phyloP scores from a whole-genome alignment of 2,888 invertebrate genomes.

The Oscheius sp. region DNA sequence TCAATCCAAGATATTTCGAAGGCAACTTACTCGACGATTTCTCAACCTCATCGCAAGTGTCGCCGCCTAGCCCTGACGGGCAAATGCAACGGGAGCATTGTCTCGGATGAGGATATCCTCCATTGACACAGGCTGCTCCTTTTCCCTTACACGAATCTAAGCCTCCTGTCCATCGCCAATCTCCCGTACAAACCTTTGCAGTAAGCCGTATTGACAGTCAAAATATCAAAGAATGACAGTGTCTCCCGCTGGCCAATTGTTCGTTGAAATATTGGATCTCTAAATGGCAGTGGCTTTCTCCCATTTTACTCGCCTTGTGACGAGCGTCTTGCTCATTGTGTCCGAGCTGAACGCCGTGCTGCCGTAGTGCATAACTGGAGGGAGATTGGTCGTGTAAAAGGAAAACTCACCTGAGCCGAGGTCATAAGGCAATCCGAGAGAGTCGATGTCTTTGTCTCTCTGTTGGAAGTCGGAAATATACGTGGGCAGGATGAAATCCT shows the following conservation, averaged over 20 bases:
- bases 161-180: no score
- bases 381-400: no score
- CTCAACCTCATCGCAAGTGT: slow-evolving; percentile 60
- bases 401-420: no score
- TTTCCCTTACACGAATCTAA: slow-evolving; percentile 48
- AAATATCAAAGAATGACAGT: slow-evolving; percentile 69
- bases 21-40: slow-evolving; percentile 55
- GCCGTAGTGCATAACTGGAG: slow-evolving; percentile 70
- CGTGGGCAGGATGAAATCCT: slow-evolving; percentile 65
- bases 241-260: slow-evolving; percentile 73
- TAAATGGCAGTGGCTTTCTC: slow-evolving; percentile 23
- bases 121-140: slow-evolving; percentile 61
- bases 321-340: slow-evolving; percentile 66
- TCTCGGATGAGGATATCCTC: slow-evolving; percentile 70
- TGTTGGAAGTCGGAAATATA: slow-evolving; percentile 70
- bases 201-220: slow-evolving; percentile 69
- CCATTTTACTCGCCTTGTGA: slow-evolving; percentile 54
- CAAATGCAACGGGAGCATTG: slow-evolving; percentile 67
- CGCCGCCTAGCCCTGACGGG: slow-evolving; percentile 69
- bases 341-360: slow-evolving; percentile 70
- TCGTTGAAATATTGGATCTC: slow-evolving; percentile 65
- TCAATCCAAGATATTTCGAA: background rate
- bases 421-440: slow-evolving; percentile 32
- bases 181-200: slow-evolving; percentile 44
- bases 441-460: slow-evolving; percentile 46